These are phyloP conservation scores for Cossypha polioptera DNA, from an alignment of 2,797 vertebrate genomes.

Conservation along the genomic window DNA sequence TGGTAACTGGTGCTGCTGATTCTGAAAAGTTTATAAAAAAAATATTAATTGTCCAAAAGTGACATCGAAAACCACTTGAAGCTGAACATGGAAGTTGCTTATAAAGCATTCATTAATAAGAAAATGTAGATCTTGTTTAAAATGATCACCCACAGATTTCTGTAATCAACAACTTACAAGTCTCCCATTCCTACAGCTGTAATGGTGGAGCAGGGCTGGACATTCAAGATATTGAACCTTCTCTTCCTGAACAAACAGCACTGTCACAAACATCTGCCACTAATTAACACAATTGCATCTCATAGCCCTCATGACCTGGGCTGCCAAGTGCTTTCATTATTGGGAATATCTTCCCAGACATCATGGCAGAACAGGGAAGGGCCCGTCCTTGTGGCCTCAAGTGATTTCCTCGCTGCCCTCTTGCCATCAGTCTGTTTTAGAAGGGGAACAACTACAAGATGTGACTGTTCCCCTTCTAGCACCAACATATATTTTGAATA, in stretches of 20 bases:
- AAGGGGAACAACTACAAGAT: not conserved
- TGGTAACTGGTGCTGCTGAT: slow-evolving; percentile 69
- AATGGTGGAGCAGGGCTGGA: not conserved
- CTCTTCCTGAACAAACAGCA: not conserved
- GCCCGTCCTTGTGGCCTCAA: not conserved
- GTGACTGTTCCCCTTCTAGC: slow-evolving; percentile 10
- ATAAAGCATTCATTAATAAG: slow-evolving; percentile 50
- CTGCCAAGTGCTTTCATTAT: not conserved
- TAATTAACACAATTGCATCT: not conserved
- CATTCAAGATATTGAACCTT: not conserved
- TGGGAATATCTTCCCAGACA: not conserved
- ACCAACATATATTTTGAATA: slow-evolving; percentile 21
- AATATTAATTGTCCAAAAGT: slow-evolving; percentile 62
- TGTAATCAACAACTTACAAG: slow-evolving; percentile 17
- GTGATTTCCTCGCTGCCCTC: not conserved
- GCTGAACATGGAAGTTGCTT: slow-evolving; percentile 63
- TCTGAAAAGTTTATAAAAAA: slow-evolving; percentile 67
- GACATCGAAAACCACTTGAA: slow-evolving; percentile 47
- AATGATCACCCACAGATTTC: slow-evolving; percentile 44
- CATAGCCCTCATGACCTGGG: not conserved
- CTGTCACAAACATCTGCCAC: not conserved
- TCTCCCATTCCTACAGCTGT: not conserved
- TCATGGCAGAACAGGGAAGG: not conserved
- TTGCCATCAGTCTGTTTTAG: slow-evolving; percentile 22
- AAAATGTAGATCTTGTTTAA: slow-evolving; percentile 40